phyloP scores from a whole-genome alignment of 2,797 vertebrate genomes.

The Eulemur coronatus region DNA sequence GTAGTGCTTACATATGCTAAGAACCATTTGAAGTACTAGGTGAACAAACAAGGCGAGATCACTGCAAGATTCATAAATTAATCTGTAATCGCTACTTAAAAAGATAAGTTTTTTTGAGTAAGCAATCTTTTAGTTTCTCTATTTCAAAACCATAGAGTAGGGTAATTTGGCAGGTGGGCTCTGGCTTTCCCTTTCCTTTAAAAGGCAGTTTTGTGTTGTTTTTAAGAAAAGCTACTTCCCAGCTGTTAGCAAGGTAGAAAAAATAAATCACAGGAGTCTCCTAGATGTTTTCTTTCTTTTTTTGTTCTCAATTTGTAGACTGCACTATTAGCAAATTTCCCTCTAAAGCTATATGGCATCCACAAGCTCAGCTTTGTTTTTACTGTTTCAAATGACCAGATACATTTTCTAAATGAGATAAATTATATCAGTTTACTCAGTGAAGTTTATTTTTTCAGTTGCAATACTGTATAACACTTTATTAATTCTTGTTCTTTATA shows the following conservation, averaged over 20 bases:
- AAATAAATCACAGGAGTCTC: background rate
- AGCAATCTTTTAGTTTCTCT: slow-evolving; percentile 6
- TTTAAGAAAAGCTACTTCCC: background rate
- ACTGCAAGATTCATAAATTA: background rate
- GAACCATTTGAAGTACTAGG: background rate
- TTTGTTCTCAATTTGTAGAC: background rate
- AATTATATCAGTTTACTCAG: background rate
- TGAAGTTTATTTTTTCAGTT: background rate
- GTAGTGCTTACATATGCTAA: background rate
- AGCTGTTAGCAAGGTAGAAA: background rate
- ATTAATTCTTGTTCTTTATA: background rate
- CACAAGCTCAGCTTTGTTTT: background rate
- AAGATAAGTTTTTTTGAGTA: background rate
- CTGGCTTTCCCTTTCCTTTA: background rate
- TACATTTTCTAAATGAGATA: background rate
- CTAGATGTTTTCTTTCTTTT: background rate
- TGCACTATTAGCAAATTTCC: background rate
- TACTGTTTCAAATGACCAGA: background rate
- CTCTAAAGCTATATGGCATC: background rate
- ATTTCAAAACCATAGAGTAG: background rate
- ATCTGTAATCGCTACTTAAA: background rate
- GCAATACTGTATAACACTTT: background rate
- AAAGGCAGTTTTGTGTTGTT: background rate
- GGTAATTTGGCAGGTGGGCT: background rate
- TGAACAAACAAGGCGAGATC: background rate